Evolutionary conservation across 1,140 invertebrate species (phyloP).

Genomic region (Apolygus lucorum): DNA sequence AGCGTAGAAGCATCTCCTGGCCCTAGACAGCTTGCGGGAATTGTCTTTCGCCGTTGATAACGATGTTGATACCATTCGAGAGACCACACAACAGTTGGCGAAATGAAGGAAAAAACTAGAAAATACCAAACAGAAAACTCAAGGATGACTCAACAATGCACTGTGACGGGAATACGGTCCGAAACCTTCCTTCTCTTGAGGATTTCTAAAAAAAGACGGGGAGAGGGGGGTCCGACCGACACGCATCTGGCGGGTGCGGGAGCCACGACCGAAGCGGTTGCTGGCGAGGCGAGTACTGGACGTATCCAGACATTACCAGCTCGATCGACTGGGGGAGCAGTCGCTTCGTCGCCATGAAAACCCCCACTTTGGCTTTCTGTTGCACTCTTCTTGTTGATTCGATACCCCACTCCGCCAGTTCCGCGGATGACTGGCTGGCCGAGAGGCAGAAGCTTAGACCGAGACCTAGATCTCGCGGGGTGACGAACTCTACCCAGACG

Average conservation of each 20-base stretch:
- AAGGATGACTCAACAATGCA: not conserved
- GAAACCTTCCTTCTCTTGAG: not conserved
- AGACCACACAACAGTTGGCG: not conserved
- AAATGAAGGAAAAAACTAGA: not conserved
- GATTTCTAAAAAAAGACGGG: not conserved
- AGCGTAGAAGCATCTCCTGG: constrained; percentile 19
- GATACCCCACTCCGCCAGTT: too few species aligned
- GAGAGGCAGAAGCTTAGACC: too few species aligned
- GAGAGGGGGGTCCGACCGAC: not conserved
- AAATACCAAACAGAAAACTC: not conserved
- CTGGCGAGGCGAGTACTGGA: constrained; percentile 13
- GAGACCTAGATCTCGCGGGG: too few species aligned
- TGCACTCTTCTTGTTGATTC: too few species aligned
- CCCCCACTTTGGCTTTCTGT: too few species aligned
- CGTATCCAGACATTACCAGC: constrained; percentile 20
- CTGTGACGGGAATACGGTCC: not conserved
- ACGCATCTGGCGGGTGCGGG: not conserved
- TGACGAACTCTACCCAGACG: too few species aligned
- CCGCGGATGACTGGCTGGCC: too few species aligned
- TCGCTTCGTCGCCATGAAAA: too few species aligned
- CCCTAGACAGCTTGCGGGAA: not conserved
- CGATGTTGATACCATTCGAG: not conserved
- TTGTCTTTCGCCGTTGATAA: not conserved
- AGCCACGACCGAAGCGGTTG: constrained; percentile 7
- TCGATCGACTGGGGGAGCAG: not conserved